These are phyloP conservation scores for Nicator chloris DNA, from an alignment of 2,113 vertebrate species.

Conservation along the genomic window DNA sequence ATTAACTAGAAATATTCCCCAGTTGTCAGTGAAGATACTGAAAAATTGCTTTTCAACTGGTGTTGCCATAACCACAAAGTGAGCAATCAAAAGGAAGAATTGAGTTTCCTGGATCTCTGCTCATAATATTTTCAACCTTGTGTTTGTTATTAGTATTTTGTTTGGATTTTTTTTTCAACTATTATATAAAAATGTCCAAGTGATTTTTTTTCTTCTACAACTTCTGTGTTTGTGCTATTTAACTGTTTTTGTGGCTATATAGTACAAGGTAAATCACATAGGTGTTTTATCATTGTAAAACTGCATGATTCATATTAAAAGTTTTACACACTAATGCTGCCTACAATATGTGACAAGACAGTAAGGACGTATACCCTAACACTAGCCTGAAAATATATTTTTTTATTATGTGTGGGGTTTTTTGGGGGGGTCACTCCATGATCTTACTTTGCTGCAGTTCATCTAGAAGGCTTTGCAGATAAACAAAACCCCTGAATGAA, in stretches of 20 bases:
- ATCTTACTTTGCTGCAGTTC: not conserved
- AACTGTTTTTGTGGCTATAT: not conserved
- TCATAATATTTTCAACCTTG: not conserved
- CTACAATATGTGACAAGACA: not conserved
- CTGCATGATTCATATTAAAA: not conserved
- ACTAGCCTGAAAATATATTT: not conserved
- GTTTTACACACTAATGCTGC: not conserved
- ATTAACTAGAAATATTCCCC: not conserved
- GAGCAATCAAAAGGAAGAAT: not conserved
- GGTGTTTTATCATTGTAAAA: not conserved
- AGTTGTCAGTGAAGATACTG: not conserved
- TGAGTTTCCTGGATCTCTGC: not conserved
- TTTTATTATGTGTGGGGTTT: not conserved
- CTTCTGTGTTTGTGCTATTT: not conserved
- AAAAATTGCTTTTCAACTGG: not conserved
- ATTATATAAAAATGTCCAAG: not conserved
- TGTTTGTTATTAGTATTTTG: not conserved
- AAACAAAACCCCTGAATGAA: not conserved
- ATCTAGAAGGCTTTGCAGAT: not conserved
- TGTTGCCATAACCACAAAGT: not conserved
- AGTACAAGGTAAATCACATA: not conserved
- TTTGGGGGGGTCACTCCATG: not conserved
- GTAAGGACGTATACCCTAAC: not conserved
- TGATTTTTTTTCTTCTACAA: not conserved
- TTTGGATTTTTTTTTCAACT: not conserved